These are phyloP conservation scores for Epicampocera succincta DNA, from an alignment of 2,888 invertebrate species.

Conservation along the genomic window DNA sequence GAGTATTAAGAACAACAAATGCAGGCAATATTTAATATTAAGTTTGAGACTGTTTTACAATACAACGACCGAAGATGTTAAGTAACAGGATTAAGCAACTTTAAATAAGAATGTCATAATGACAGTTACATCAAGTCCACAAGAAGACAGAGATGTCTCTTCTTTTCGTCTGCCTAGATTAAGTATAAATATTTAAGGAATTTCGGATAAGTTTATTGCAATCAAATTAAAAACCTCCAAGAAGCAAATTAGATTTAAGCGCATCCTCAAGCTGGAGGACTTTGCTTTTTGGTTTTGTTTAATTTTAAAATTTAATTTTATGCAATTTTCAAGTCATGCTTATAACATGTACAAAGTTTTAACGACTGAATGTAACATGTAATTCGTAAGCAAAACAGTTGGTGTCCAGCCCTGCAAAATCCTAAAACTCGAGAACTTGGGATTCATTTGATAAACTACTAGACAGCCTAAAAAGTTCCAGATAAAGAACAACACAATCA, in stretches of 20 bases:
- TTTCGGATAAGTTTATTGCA: background rate
- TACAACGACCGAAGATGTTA: constrained; percentile 37
- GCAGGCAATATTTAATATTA: constrained; percentile 49
- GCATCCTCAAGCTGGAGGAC: too few relatives aligned
- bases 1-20: constrained; percentile 8
- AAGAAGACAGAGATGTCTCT: background rate
- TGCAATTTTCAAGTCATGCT: too few relatives aligned
- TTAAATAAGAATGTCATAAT: constrained; percentile 49
- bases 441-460: too few relatives aligned
- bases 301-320: too few relatives aligned
- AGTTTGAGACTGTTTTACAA: constrained; percentile 22
- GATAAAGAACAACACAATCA: too few relatives aligned
- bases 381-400: too few relatives aligned
- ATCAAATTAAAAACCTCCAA: background rate
- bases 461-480: too few relatives aligned
- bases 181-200: background rate
- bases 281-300: too few relatives aligned
- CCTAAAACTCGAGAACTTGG: too few relatives aligned
- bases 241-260: background rate
- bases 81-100: constrained; percentile 51
- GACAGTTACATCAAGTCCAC: background rate
- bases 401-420: too few relatives aligned
- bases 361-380: too few relatives aligned
- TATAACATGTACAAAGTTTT: too few relatives aligned
- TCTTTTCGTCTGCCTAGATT: background rate